Base-by-base conservation (phyloP, 2,113 vertebrate species). In the Toxostoma redivivum region DNA sequence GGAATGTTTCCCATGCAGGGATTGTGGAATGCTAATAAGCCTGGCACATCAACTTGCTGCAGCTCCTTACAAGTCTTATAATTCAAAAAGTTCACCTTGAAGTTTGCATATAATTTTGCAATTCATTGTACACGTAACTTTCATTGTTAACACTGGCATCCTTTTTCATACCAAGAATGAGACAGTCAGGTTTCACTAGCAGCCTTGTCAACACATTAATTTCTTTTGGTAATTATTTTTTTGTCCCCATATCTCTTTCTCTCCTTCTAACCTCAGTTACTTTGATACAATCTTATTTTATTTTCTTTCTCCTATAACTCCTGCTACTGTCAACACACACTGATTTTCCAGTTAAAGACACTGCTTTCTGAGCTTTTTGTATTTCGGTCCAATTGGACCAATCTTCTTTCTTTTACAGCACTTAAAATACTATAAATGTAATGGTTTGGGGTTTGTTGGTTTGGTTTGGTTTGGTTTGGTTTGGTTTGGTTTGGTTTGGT, bases 51-150 rank as follows among this genome's bases (percentile, higher is more conserved):
- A 91, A 31, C 88, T 94, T 83, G 42, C 38, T 74, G 62, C 67
- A 94, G 76, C 40, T 94, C 64, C 58, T 90, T 93, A 51, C 15
- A 83, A 82, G 66, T 72, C 58, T 31, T 92, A 10, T 74, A 85
- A 93, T 94, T 95, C 87, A 79, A 44, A 71, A 97, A 96, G 88
- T 96, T 97, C 96, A 96, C 96, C 96, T 97, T 97, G 89, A 96
- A 90, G n/a, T 91, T 94, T 83, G 27, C 31, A 64, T 79, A 76
- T 81, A 45, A 93, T 94, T 96, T 95, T 96, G 28, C 44, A 28
- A 60, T 69, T 77, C 70, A 50, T 45, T 93, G 72, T 95, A 15
- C 23, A 17, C 71, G 72, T 7, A 78, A 73, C 24, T 87, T 90
- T 66, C 94, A 48, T 88, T 92, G 48, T 95, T 90, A 65, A 70